Percentiles rank a stretch among this genome's conserved stretches.
phyloP scores from a whole-genome alignment of 2,888 invertebrate species.

The Drosophila planitibia region DNA sequence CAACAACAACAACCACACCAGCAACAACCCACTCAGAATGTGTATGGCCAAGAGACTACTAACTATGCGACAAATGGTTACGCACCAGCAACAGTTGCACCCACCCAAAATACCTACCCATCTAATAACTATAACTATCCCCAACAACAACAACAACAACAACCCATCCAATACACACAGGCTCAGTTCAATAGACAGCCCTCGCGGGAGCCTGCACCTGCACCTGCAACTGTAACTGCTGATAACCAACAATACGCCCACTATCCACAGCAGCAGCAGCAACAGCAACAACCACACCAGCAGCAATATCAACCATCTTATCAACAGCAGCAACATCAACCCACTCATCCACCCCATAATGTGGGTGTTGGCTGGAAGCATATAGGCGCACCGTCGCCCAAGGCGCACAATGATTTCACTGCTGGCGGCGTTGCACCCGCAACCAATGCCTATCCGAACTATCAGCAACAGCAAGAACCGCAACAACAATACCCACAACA shows the following conservation, averaged over 20 bases:
- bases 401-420: slow-evolving; percentile 55
- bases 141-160: slow-evolving; percentile 59
- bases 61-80: slow-evolving; percentile 54
- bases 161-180: slow-evolving; percentile 80
- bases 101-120: slow-evolving; percentile 47
- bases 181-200: slow-evolving; percentile 75
- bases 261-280: slow-evolving; percentile 35
- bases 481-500: slow-evolving; percentile 47
- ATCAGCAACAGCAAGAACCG: slow-evolving; percentile 55
- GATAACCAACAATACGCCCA: slow-evolving; percentile 16
- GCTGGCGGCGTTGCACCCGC: slow-evolving; percentile 30
- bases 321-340: slow-evolving; percentile 28
- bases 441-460: slow-evolving; percentile 23
- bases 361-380: slow-evolving; percentile 68
- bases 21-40: slow-evolving; percentile 66
- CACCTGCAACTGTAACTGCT: slow-evolving; percentile 21
- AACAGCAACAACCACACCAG: slow-evolving; percentile 1
- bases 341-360: slow-evolving; percentile 30
- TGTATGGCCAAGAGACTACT: slow-evolving; percentile 54
- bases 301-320: slow-evolving; percentile 33
- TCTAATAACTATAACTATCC: slow-evolving; percentile 66
- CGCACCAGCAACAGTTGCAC: slow-evolving; percentile 41
- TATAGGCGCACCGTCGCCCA: slow-evolving; percentile 69
- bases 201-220: slow-evolving; percentile 67
- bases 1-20: slow-evolving; percentile 45